Percentiles rank a stretch among this genome's conserved stretches.
phyloP scores from a whole-genome alignment of 2,113 vertebrate species.

The Agelaius tricolor region DNA sequence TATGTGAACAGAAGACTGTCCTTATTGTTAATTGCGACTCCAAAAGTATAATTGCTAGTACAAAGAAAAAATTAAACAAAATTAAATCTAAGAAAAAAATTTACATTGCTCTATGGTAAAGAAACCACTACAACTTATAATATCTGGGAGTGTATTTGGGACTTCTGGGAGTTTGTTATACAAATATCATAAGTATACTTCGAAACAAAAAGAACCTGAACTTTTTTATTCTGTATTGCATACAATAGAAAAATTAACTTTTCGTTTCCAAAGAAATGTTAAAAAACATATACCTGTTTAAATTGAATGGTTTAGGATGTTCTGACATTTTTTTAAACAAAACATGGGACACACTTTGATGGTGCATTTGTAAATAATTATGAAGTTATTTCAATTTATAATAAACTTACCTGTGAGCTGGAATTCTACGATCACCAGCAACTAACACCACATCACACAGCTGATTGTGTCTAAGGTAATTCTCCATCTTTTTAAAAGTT shows the following conservation, averaged over 20 bases:
- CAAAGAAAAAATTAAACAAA: not conserved
- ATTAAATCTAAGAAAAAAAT: not conserved
- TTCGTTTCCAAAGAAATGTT: not conserved
- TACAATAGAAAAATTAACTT: not conserved
- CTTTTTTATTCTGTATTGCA: not conserved
- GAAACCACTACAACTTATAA: not conserved
- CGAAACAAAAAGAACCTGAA: not conserved
- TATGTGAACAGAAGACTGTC: not conserved
- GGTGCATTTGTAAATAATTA: not conserved
- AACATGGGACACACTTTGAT: not conserved
- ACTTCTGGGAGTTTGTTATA: not conserved
- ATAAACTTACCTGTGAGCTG: conserved; percentile 90
- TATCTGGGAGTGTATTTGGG: not conserved
- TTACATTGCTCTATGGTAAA: not conserved
- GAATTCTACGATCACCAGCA: conserved; percentile 93
- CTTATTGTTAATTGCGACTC: not conserved
- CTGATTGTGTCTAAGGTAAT: conserved; percentile 90
- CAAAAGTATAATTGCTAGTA: not conserved
- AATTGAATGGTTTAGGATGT: not conserved
- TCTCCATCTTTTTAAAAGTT: conserved; percentile 97
- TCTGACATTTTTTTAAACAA: not conserved
- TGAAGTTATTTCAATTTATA: not conserved
- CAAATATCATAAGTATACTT: not conserved
- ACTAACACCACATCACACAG: conserved; percentile 95
- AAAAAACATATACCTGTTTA: not conserved